Base-by-base conservation (phyloP, 2,113 vertebrate genomes). In the Coptodon bakossiorum region DNA sequence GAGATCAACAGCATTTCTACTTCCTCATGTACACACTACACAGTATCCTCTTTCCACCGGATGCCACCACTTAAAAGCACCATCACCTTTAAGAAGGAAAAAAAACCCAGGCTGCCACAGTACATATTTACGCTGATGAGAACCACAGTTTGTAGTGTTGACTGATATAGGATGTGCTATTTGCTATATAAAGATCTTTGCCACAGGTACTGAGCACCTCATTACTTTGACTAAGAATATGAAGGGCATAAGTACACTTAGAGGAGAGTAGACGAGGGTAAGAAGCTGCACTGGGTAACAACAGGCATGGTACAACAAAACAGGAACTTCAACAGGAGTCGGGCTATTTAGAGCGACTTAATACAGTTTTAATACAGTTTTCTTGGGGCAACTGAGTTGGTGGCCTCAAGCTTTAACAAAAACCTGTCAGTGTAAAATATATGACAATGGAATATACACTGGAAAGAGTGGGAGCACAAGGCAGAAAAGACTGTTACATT, bases 201-300 rank as follows among this genome's bases (percentile, higher is more conserved):
- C 11, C 84, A 89, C 5, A 10, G 57, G 50, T 87, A 84, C 34
- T 50, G 81, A 90, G 91, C 86, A 89, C 83, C 84, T 89, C 19
- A 61, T 86, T 16, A 83, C 14, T 80, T 63, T 53, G 48, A 87
- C 45, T 52, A 80, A 78, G 5, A 84, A 59, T 66, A 83, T 29
- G 24, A 83, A 90, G 68, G 86, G 36, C 4, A 27, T 91, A 95
- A 95, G 94, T 91, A 94, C 94, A 94, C 91, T 94, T 95, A 34
- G 71, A 90, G 86, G 88, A 94, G 68, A 85, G 81, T 1, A 40
- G 43, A 85, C 5, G 4, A 73, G n/a, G 17, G 16, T 40, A 50
- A 22, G 31, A 86, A 86, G 90, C 85, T 88, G 86, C 79, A 50
- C 59, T 5, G 9, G 57, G 38, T 71, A 34, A 79, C 12, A 40